Percentiles rank a stretch among this genome's conserved stretches.
Evolutionary conservation across 2,113 vertebrate genomes (phyloP).

Genomic region (Pelmatolapia mariae): DNA sequence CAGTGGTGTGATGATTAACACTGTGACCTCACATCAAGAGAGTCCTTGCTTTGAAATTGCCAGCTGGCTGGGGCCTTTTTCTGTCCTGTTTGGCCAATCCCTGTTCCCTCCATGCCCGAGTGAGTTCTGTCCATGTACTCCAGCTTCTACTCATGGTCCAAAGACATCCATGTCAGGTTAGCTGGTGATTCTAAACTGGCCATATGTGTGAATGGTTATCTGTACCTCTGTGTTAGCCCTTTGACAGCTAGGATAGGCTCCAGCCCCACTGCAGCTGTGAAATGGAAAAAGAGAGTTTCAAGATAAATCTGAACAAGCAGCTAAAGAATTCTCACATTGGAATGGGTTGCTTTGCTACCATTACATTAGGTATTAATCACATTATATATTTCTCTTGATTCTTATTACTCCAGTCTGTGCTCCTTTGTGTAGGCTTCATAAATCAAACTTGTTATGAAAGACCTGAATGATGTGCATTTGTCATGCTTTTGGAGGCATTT

Average conservation of each 20-base stretch:
- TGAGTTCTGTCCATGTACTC: not conserved
- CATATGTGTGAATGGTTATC: not conserved
- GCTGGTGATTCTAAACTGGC: not conserved
- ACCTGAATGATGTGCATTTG: not conserved
- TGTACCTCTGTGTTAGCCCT: not conserved
- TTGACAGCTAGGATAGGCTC: not conserved
- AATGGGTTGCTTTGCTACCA: not conserved
- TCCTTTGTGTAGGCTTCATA: not conserved
- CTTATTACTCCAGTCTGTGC: not conserved
- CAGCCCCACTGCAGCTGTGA: not conserved
- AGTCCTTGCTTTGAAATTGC: not conserved
- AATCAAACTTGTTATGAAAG: not conserved
- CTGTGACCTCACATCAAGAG: not conserved
- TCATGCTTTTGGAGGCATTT: not conserved
- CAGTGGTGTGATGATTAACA: not conserved
- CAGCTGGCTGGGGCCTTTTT: not conserved
- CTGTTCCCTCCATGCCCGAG: not conserved
- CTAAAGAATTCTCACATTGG: not conserved
- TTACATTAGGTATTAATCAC: not conserved
- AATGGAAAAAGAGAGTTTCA: not conserved
- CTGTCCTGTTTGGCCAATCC: not conserved
- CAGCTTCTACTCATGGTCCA: not conserved
- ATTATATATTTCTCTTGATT: not conserved
- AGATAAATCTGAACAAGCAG: not conserved
- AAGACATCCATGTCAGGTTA: not conserved